Percentiles rank a stretch among this genome's conserved stretches.
phyloP scores from a whole-genome alignment of 1,140 invertebrate genomes.

The Papilio helenus region DNA sequence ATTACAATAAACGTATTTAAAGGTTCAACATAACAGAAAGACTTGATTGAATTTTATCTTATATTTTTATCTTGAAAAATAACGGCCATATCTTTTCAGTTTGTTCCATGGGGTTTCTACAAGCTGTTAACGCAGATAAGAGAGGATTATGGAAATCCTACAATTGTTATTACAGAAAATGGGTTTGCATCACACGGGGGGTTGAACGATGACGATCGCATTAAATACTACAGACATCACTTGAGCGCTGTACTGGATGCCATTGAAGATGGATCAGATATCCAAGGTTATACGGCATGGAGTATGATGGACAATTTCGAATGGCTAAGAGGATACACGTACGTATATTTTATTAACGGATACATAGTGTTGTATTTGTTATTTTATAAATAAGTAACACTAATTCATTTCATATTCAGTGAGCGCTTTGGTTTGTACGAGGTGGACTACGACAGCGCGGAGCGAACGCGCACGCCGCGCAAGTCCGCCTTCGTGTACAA shows the following conservation, averaged over 20 bases:
- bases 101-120: constrained; percentile 61
- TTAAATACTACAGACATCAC: constrained; percentile 80
- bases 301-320: constrained; percentile 88
- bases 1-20: neutral
- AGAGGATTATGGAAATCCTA: constrained; percentile 63
- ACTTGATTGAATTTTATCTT: neutral
- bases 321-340: constrained; percentile 79
- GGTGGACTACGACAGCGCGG: constrained; percentile 87
- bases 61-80: neutral
- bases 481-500: constrained; percentile 85
- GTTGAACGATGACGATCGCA: constrained; percentile 58
- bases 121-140: constrained; percentile 61
- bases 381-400: neutral
- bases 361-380: neutral
- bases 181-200: constrained; percentile 68
- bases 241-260: constrained; percentile 63
- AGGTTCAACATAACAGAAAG: neutral
- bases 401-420: neutral
- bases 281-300: constrained; percentile 53
- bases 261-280: constrained; percentile 67
- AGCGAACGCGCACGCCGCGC: constrained; percentile 86
- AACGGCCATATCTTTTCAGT: constrained; percentile 45
- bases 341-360: constrained; percentile 13
- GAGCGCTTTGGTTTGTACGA: constrained; percentile 87
- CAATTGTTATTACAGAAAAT: constrained; percentile 65